These are phyloP conservation scores for Drosophila gaucha DNA, from an alignment of 2,888 invertebrate genomes.

Conservation along the genomic window DNA sequence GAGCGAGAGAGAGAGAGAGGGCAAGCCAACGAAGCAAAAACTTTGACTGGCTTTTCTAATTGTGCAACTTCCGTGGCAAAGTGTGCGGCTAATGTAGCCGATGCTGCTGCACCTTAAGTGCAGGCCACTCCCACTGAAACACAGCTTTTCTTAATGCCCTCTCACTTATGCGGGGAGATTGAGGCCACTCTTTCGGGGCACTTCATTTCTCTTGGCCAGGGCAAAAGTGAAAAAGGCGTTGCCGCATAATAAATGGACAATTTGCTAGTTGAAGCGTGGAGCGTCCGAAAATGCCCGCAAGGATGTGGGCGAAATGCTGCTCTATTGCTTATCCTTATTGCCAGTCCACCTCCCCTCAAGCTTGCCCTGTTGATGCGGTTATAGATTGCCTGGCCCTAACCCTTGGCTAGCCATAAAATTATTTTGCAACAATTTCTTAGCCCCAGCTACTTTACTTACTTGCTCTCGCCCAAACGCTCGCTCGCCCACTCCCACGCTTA, in stretches of 20 bases:
- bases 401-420: conserved; percentile 75
- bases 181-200: conserved; percentile 51
- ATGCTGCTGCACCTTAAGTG: conserved; percentile 77
- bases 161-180: conserved; percentile 36
- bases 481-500: conserved; percentile 30
- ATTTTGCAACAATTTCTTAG: conserved; percentile 79
- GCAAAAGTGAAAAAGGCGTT: conserved; percentile 81
- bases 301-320: conserved; percentile 64
- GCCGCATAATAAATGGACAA: conserved; percentile 83
- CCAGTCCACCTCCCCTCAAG: conserved; percentile 28
- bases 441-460: conserved; percentile 49
- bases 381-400: conserved; percentile 71
- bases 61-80: conserved; percentile 78
- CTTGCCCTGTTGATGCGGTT: conserved; percentile 60
- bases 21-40: conserved; percentile 48
- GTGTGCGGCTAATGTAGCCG: conserved; percentile 73
- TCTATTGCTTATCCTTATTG: conserved; percentile 39
- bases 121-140: conserved; percentile 42
- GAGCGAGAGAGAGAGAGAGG: neutral
- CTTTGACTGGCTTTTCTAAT: conserved; percentile 76
- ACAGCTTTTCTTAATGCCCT: conserved; percentile 74
- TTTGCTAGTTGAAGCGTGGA: conserved; percentile 79
- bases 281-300: conserved; percentile 66
- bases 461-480: neutral
- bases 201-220: conserved; percentile 68